Conservation (phyloP, 2,113 vertebrate species). For the Salvator merianae region DNA sequence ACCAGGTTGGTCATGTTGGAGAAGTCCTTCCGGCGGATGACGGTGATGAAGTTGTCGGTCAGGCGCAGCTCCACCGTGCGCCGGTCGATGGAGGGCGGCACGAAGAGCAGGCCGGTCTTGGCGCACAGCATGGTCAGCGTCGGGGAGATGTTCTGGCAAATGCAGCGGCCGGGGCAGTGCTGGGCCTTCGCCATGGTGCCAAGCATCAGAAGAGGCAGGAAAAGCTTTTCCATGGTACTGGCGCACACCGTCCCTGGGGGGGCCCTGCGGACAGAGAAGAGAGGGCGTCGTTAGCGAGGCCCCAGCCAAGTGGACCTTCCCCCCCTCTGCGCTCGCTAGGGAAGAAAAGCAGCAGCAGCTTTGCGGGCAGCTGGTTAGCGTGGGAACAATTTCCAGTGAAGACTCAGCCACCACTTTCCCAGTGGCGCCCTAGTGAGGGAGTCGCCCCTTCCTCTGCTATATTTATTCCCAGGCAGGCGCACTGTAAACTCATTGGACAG, state of each 20-base stretch:
- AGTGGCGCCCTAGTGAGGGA: too few species aligned
- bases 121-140: constrained; percentile 93
- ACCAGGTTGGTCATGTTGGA: constrained; percentile 96
- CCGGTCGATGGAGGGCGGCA: constrained; percentile 89
- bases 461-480: background rate
- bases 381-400: too few species aligned
- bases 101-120: constrained; percentile 90
- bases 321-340: too few species aligned
- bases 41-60: constrained; percentile 94
- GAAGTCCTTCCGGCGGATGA: constrained; percentile 88
- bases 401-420: background rate
- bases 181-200: constrained; percentile 79
- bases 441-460: too few species aligned
- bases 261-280: constrained; percentile 15
- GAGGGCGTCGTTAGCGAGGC: background rate
- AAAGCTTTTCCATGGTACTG: constrained; percentile 84
- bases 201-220: constrained; percentile 85
- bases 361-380: too few species aligned
- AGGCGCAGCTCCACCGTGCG: constrained; percentile 92
- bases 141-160: constrained; percentile 92
- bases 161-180: constrained; percentile 90
- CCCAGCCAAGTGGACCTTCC: too few species aligned
- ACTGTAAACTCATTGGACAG: background rate
- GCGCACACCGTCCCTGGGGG: constrained; percentile 47
- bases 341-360: too few species aligned